Evolutionary conservation across 2,797 vertebrate genomes (phyloP).

Genomic region (Adrianichthys oophorus): DNA sequence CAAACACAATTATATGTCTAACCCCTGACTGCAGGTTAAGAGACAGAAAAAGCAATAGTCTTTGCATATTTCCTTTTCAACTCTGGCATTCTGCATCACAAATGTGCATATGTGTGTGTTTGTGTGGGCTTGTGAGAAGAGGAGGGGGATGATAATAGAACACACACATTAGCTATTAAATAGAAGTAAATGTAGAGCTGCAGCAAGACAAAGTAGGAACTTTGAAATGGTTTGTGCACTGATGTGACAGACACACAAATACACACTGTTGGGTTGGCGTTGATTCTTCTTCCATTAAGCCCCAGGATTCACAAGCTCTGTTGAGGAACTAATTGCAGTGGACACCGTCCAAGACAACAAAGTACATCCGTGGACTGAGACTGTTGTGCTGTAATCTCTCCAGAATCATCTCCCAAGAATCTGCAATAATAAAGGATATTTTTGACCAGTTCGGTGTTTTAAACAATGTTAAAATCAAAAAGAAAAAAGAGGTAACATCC

Average conservation of each 20-base stretch:
- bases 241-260: conserved; percentile 19
- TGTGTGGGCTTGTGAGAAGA: conserved; percentile 3
- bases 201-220: conserved; percentile 27
- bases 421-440: conserved; percentile 15
- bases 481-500: too few relatives aligned
- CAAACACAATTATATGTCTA: conserved; percentile 72
- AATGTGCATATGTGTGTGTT: conserved; percentile 9
- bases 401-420: conserved; percentile 21
- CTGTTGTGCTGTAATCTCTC: conserved; percentile 53
- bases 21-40: conserved; percentile 67
- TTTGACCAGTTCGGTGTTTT: conserved; percentile 14
- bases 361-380: conserved; percentile 56
- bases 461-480: too few relatives aligned
- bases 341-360: conserved; percentile 63
- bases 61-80: conserved; percentile 54
- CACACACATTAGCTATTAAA: conserved; percentile 19
- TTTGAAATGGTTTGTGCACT: conserved; percentile 43
- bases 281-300: conserved; percentile 71
- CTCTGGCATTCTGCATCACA: conserved; percentile 22
- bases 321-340: conserved; percentile 74
- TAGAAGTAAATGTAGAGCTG: conserved; percentile 15
- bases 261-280: conserved; percentile 70
- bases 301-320: conserved; percentile 62
- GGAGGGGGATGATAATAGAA: conserved; percentile 18
- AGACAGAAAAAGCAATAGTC: conserved; percentile 57